phyloP scores from a whole-genome alignment of 2,888 invertebrate genomes.

The Drosophila mimetica region DNA sequence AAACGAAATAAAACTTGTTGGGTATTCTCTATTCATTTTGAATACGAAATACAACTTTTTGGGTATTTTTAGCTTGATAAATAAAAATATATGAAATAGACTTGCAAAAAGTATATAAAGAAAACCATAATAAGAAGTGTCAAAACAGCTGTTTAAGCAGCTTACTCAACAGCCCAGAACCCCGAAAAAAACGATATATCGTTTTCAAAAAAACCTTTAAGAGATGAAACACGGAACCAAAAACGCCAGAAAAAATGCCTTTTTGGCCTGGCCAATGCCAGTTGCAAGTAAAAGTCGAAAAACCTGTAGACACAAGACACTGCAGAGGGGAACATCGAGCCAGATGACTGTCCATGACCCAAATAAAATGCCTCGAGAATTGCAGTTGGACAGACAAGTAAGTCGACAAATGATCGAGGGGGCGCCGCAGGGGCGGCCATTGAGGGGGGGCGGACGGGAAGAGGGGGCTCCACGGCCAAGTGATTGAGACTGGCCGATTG shows the following conservation, averaged over 20 bases:
- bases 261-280: constrained; percentile 53
- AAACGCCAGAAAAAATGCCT: constrained; percentile 23
- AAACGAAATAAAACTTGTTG: background rate
- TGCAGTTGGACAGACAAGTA: constrained; percentile 25
- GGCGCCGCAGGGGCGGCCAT: background rate
- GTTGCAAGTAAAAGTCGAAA: constrained; percentile 77
- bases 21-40: background rate
- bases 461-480: constrained; percentile 14
- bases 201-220: background rate
- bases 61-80: background rate
- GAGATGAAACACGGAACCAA: constrained; percentile 41
- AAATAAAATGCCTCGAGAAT: constrained; percentile 69
- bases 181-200: constrained; percentile 1
- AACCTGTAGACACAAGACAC: constrained; percentile 57
- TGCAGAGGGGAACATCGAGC: background rate
- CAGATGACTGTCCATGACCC: constrained; percentile 75
- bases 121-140: background rate
- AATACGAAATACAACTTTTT: background rate
- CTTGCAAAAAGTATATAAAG: background rate
- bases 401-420: constrained; percentile 7
- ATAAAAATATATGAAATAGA: background rate
- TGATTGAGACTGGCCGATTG: constrained; percentile 27
- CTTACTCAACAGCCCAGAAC: constrained; percentile 13
- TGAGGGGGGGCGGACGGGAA: too few species aligned
- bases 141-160: constrained; percentile 2